Conservation (phyloP, 1,140 invertebrate species). For the Drosophila equinoxialis region DNA sequence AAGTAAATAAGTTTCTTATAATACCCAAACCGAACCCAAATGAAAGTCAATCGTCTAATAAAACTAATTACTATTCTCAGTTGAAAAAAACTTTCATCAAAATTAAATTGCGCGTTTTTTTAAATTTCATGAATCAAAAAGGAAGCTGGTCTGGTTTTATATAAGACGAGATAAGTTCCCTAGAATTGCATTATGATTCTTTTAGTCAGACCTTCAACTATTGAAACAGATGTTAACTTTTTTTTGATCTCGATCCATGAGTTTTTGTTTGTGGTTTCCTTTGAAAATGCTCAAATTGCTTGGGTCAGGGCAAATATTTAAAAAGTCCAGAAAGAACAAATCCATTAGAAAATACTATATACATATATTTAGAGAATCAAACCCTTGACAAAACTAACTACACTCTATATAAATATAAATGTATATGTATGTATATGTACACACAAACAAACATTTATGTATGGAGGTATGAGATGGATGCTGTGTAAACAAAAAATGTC, state of each 20-base stretch:
- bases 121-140: too few species aligned
- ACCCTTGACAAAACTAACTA: slow-evolving; percentile 43
- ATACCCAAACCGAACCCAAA: too few species aligned
- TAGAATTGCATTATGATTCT: too few species aligned
- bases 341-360: slow-evolving; percentile 60
- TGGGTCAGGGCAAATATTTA: slow-evolving; percentile 62
- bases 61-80: too few species aligned
- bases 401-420: background rate
- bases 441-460: background rate
- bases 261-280: slow-evolving; percentile 11
- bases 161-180: background rate
- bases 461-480: slow-evolving; percentile 58
- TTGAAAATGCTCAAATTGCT: slow-evolving; percentile 27
- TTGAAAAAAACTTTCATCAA: too few species aligned
- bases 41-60: too few species aligned
- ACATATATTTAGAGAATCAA: slow-evolving; percentile 56
- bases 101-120: too few species aligned
- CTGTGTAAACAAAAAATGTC: slow-evolving; percentile 71
- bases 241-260: slow-evolving; percentile 14
- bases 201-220: background rate
- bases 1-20: too few species aligned
- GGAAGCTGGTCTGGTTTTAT: background rate
- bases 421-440: background rate
- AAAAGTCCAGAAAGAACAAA: slow-evolving; percentile 40
- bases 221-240: background rate